Evolutionary conservation across 1,140 invertebrate species (phyloP).

Genomic region (Leguminivora glycinivorella): DNA sequence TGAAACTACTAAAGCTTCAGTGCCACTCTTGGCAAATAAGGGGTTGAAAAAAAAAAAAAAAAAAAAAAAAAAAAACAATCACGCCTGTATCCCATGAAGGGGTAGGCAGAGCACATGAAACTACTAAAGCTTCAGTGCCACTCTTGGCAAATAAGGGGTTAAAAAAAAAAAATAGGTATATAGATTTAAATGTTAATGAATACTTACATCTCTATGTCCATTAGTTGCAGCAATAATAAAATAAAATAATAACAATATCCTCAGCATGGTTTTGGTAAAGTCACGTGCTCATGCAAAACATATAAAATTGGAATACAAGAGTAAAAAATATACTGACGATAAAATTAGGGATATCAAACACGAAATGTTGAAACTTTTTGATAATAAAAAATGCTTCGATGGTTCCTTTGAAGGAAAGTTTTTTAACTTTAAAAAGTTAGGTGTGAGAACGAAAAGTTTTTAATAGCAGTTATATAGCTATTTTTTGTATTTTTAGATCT

Average conservation of each 20-base stretch:
- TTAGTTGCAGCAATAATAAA: not conserved
- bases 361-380: not conserved
- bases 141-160: no score
- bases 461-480: not conserved
- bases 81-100: no score
- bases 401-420: not conserved
- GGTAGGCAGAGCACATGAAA: no score
- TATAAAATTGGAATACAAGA: not conserved
- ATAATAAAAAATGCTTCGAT: not conserved
- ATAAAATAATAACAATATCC: slow-evolving; percentile 9
- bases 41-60: no score
- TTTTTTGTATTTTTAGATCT: no score
- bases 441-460: not conserved
- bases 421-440: not conserved
- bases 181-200: not conserved
- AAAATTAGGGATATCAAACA: not conserved
- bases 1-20: no score
- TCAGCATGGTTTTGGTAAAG: not conserved
- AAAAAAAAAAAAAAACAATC: no score
- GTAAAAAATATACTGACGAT: not conserved
- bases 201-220: slow-evolving; percentile 3
- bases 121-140: no score
- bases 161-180: not conserved
- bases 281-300: not conserved
- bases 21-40: no score